Conservation (phyloP, 2,797 vertebrate species). For the Sebastes oblongus region DNA sequence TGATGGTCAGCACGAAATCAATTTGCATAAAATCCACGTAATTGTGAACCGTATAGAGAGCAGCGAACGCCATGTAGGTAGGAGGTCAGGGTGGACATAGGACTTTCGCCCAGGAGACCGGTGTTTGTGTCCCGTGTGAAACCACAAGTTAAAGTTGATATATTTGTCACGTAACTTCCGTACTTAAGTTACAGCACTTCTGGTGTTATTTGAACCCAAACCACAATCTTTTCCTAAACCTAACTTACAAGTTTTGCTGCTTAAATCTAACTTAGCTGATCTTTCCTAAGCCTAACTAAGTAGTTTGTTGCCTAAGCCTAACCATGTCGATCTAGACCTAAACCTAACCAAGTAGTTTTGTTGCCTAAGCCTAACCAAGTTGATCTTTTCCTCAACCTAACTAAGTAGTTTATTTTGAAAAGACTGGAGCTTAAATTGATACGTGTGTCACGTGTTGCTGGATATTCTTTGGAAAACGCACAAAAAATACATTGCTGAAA, state of each 20-base stretch:
- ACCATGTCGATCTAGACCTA: no score
- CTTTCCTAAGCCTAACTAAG: no score
- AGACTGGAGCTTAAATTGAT: background rate
- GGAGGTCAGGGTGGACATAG: background rate
- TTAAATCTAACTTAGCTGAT: fast-evolving
- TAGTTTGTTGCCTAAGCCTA: no score
- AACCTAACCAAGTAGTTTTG: no score
- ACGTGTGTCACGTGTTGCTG: background rate
- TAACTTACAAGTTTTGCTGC: no score
- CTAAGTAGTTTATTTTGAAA: no score
- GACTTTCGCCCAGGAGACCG: background rate
- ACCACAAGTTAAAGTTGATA: background rate
- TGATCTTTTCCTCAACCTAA: no score
- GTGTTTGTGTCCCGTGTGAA: background rate
- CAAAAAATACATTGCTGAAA: background rate
- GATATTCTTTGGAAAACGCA: background rate
- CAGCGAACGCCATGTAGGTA: background rate
- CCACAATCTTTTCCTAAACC: background rate
- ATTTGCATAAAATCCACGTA: no score
- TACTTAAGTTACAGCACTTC: background rate
- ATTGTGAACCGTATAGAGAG: no score
- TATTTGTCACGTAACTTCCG: background rate
- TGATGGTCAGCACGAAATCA: background rate
- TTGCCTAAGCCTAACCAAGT: no score
- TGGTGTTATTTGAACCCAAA: background rate